Conservation (phyloP, 1,140 invertebrate species). For the Drosophila ananassae region DNA sequence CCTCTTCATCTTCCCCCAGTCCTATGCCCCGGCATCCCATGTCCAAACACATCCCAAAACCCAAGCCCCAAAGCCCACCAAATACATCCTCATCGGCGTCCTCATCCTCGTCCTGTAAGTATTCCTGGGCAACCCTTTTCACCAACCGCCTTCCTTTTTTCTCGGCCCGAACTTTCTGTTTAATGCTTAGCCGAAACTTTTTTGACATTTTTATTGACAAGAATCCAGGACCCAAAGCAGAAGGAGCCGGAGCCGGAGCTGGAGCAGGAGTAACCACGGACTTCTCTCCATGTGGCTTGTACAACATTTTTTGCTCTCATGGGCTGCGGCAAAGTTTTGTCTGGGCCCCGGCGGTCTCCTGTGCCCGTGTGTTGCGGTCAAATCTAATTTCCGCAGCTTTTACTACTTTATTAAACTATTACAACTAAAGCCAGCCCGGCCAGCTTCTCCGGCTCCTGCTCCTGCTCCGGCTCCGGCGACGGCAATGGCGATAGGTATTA, state of each 20-base stretch:
- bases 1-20: neutral
- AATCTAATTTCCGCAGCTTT: constrained; percentile 83
- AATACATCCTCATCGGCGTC: neutral
- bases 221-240: constrained; percentile 43
- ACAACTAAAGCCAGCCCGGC: constrained; percentile 66
- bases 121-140: constrained; percentile 66
- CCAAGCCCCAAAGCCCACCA: neutral
- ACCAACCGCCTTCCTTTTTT: constrained; percentile 8
- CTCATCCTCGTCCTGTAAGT: constrained; percentile 3
- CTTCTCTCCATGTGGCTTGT: constrained; percentile 29
- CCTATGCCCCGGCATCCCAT: neutral
- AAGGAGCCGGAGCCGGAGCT: neutral
- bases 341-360: constrained; percentile 46
- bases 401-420: constrained; percentile 83
- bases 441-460: neutral
- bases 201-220: constrained; percentile 82
- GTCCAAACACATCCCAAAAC: constrained; percentile 7
- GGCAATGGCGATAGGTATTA: constrained; percentile 65
- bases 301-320: constrained; percentile 39
- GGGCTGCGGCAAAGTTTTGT: constrained; percentile 56
- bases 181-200: constrained; percentile 78
- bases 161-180: constrained; percentile 49
- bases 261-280: constrained; percentile 41
- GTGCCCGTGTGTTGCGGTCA: constrained; percentile 72
- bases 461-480: constrained; percentile 14